phyloP scores from a whole-genome alignment of 2,888 invertebrate species.

The Epiblema foenella region DNA sequence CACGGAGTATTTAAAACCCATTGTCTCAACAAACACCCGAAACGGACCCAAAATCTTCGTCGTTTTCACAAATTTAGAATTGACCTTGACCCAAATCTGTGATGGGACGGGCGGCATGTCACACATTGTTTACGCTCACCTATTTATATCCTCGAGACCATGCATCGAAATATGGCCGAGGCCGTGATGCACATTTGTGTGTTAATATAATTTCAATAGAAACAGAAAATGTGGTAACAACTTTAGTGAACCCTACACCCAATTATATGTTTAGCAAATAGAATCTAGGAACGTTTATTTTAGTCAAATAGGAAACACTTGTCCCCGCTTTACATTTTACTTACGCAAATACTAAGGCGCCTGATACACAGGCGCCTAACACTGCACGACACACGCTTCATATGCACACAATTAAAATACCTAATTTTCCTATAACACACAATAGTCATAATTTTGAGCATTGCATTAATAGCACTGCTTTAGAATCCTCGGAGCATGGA shows the following conservation, averaged over 20 bases:
- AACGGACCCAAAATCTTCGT: constrained; percentile 45
- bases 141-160: constrained; percentile 52
- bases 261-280: constrained; percentile 40
- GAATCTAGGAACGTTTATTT: constrained; percentile 34
- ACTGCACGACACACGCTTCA: constrained; percentile 51
- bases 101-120: constrained; percentile 55
- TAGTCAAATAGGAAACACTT: constrained; percentile 21
- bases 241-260: constrained; percentile 36
- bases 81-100: constrained; percentile 82
- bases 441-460: constrained; percentile 59
- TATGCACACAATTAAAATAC: constrained; percentile 60
- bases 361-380: constrained; percentile 26
- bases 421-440: constrained; percentile 64
- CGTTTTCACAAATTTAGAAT: constrained; percentile 51
- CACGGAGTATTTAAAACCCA: constrained; percentile 54
- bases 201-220: constrained; percentile 42
- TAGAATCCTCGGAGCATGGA: constrained; percentile 69
- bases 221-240: constrained; percentile 50
- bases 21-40: constrained; percentile 47
- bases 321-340: constrained; percentile 40
- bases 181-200: constrained; percentile 39
- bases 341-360: constrained; percentile 30
- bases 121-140: constrained; percentile 54
- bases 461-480: constrained; percentile 80
- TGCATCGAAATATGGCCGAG: constrained; percentile 44